These are phyloP conservation scores for Agonopterix subpropinquella DNA, from an alignment of 2,888 invertebrate species.

Conservation along the genomic window DNA sequence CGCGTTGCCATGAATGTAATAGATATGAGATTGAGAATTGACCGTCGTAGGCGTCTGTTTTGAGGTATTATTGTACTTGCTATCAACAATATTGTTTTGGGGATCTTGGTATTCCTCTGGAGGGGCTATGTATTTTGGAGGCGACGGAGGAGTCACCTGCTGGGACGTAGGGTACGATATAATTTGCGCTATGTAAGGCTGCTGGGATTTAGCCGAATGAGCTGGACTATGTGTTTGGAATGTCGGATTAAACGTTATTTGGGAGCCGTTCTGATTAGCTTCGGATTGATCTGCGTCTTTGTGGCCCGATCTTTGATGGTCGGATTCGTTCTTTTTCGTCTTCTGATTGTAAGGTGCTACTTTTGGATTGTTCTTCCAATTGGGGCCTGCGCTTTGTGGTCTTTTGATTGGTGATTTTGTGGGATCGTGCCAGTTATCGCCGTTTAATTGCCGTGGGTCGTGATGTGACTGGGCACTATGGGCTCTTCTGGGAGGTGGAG, in stretches of 20 bases:
- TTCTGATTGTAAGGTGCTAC: conserved; percentile 59
- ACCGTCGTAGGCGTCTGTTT: conserved; percentile 26
- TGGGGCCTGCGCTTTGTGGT: conserved; percentile 60
- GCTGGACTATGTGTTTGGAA: conserved; percentile 72
- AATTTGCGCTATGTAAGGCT: conserved; percentile 69
- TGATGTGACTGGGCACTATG: conserved; percentile 56
- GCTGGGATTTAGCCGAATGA: conserved; percentile 54
- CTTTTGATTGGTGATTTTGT: conserved; percentile 62
- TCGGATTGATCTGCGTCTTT: conserved; percentile 38
- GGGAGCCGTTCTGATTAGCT: conserved; percentile 53
- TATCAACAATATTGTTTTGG: conserved; percentile 48
- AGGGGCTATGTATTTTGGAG: conserved; percentile 64
- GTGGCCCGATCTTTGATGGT: conserved; percentile 41
- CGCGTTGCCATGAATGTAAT: conserved; percentile 62
- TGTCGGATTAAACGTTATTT: conserved; percentile 69
- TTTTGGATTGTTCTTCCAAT: conserved; percentile 65
- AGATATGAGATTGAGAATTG: conserved; percentile 53
- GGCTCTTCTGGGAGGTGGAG: conserved; percentile 55
- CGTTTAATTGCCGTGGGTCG: conserved; percentile 50
- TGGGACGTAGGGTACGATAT: conserved; percentile 66
- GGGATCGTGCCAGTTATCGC: conserved; percentile 60
- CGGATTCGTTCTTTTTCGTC: conserved; percentile 52
- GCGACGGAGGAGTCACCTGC: conserved; percentile 61
- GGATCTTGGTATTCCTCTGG: conserved; percentile 70
- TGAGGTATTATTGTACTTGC: conserved; percentile 29